A percentile compares a stretch with the other conserved stretches of the same genome.
phyloP scores from a whole-genome alignment of 2,888 invertebrate species.

The Microctonus hyperodae region DNA sequence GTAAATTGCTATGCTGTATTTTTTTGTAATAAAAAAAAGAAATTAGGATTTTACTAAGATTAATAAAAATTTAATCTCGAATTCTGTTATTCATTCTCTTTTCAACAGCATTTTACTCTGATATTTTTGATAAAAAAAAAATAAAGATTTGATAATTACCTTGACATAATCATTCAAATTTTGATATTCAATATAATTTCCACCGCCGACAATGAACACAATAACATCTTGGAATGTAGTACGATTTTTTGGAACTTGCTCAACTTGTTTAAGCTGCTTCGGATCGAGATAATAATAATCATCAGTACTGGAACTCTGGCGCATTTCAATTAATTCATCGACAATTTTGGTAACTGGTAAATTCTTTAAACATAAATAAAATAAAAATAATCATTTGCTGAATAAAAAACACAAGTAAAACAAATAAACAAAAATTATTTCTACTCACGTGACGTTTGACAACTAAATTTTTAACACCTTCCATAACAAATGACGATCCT shows the following conservation, averaged over 20 bases:
- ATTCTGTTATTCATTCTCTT: too few species aligned
- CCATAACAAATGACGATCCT: slow-evolving; percentile 99
- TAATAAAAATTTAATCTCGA: too few species aligned
- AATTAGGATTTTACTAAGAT: neutral
- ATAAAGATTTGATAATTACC: slow-evolving; percentile 42
- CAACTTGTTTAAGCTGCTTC: slow-evolving; percentile 82
- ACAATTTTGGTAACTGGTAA: slow-evolving; percentile 93
- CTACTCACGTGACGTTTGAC: slow-evolving; percentile 92
- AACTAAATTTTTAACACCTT: slow-evolving; percentile 98
- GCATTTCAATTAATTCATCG: slow-evolving; percentile 86
- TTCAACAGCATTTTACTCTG: too few species aligned
- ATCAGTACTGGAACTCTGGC: slow-evolving; percentile 78
- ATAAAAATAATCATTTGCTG: neutral
- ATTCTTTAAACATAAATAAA: slow-evolving; percentile 69
- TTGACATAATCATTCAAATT: slow-evolving; percentile 96
- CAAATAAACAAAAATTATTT: slow-evolving; percentile 15
- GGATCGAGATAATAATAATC: slow-evolving; percentile 96
- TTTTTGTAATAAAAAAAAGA: neutral
- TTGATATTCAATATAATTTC: slow-evolving; percentile 99
- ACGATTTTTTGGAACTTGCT: slow-evolving; percentile 71
- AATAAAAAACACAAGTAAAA: neutral
- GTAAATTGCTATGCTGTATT: too few species aligned
- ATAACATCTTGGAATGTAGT: slow-evolving; percentile 83
- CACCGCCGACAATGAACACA: slow-evolving; percentile 90
- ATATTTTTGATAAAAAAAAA: neutral